Evolutionary conservation across 2,888 invertebrate genomes (phyloP), one percentile per base, ranked within the genome.

Genomic region (Hirtodrosophila trivittata): DNA sequence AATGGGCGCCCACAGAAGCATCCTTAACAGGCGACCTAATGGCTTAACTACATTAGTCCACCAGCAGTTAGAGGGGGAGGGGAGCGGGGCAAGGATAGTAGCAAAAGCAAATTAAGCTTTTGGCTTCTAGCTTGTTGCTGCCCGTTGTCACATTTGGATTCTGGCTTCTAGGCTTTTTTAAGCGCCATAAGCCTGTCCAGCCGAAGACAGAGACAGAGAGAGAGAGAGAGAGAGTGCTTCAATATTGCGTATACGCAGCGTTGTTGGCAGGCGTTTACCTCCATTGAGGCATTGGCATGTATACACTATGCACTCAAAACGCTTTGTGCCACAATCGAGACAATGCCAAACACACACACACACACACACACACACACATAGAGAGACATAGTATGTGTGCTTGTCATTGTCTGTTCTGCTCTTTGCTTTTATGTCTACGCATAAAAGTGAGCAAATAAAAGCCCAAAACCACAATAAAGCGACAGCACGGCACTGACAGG

Each of bases 391-490:
- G 3, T 28, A 38, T 7, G 16, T 10, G 18, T 9, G 21, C 35
- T 18, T 41, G n/a, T 13, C 25, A 50, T 55, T 66, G 50, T 51
- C 26, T 39, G 52, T 41, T 54, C 35, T 46, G 25, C 39, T 50
- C 25, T 18, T 55, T 28, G 38, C 46, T 46, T 74, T 74, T 70
- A 75, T 75, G 85, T 45, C 51, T 66, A 50, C 45, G 64, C 84
- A 86, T 80, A 80, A 83, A 87, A 75, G 55, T 73, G 58, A 67
- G 55, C 69, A 67, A 65, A 64, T 63, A 73, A 84, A 66, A 56
- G 60, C 62, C 60, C 43, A 55, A 71, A 77, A 73, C 60, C 75
- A 63, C 75, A 84, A 81, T 73, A 82, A 84, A 66, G 67, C 66
- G 58, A 76, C 67, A 80, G 47, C 55, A 66, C 47, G 59, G 30